A percentile compares a stretch with the other conserved stretches of the same genome.
phyloP scores from a whole-genome alignment of 2,113 vertebrate species.

The Thermophis baileyi region DNA sequence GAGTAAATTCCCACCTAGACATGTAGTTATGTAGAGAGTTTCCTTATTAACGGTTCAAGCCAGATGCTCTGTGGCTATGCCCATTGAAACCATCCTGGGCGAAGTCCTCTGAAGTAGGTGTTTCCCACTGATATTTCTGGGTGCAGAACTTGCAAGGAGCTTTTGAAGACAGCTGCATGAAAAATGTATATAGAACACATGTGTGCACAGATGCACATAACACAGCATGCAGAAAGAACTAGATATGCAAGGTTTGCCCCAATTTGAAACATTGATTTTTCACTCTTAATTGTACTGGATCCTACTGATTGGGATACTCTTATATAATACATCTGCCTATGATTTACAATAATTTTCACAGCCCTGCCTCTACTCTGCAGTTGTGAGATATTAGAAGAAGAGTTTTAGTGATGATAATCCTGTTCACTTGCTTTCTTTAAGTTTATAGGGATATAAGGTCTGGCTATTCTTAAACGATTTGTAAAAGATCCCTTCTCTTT shows the following conservation, averaged over 20 bases:
- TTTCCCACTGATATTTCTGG: neutral
- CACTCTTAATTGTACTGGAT: neutral
- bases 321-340: neutral
- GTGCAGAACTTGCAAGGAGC: neutral
- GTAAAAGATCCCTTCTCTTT: neutral
- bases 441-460: neutral
- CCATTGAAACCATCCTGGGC: neutral
- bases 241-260: too few relatives aligned
- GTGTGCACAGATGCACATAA: neutral
- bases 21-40: neutral
- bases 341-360: neutral
- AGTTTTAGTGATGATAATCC: neutral
- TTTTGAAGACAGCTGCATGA: neutral
- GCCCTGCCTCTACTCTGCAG: neutral
- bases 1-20: neutral
- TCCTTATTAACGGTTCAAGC: neutral
- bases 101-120: neutral
- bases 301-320: neutral
- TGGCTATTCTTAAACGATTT: neutral
- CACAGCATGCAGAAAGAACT: neutral
- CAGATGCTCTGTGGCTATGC: neutral
- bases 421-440: neutral
- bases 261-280: neutral
- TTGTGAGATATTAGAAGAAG: neutral
- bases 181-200: neutral